Percentiles rank a stretch among this genome's conserved stretches.
These are phyloP conservation scores for Trichogramma dendrolimi DNA, from an alignment of 2,888 invertebrate species.

Conservation along the genomic window DNA sequence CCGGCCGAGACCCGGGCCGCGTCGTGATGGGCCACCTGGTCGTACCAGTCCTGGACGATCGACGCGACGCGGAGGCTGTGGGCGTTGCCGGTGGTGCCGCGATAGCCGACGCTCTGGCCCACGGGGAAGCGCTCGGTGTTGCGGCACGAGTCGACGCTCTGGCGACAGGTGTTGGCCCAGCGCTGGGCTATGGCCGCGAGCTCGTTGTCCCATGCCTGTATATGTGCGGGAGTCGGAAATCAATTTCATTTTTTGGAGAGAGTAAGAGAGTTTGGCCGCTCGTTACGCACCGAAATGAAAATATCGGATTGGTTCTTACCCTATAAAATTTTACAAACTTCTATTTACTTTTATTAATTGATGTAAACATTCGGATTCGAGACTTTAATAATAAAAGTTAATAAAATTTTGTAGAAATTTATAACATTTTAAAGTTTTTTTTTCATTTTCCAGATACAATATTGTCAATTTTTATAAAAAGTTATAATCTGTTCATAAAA, in stretches of 20 bases:
- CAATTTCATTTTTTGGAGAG: too few relatives aligned
- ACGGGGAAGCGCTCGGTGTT: constrained; percentile 45
- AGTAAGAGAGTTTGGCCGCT: too few relatives aligned
- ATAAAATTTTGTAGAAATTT: too few relatives aligned
- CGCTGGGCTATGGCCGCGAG: constrained; percentile 49
- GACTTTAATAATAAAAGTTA: too few relatives aligned
- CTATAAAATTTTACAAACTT: neutral
- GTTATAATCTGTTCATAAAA: too few relatives aligned
- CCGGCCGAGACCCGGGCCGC: neutral
- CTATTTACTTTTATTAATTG: too few relatives aligned
- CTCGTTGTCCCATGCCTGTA: constrained; percentile 44
- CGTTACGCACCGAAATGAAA: too few relatives aligned
- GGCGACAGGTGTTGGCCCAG: constrained; percentile 53
- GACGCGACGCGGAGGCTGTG: neutral
- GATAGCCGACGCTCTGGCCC: constrained; percentile 49
- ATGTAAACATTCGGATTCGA: too few relatives aligned
- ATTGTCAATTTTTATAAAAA: too few relatives aligned
- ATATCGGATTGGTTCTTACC: neutral
- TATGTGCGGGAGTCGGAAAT: neutral
- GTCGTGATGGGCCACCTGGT: constrained; percentile 45
- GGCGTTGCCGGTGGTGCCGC: constrained; percentile 10
- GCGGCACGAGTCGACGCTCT: constrained; percentile 49
- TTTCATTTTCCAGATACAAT: too few relatives aligned
- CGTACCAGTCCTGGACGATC: constrained; percentile 47
- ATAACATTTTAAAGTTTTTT: too few relatives aligned